A percentile compares a stretch with the other conserved stretches of the same genome.
These are phyloP conservation scores for Tetramorium bicarinatum DNA, from an alignment of 2,888 invertebrate species.

Conservation along the genomic window DNA sequence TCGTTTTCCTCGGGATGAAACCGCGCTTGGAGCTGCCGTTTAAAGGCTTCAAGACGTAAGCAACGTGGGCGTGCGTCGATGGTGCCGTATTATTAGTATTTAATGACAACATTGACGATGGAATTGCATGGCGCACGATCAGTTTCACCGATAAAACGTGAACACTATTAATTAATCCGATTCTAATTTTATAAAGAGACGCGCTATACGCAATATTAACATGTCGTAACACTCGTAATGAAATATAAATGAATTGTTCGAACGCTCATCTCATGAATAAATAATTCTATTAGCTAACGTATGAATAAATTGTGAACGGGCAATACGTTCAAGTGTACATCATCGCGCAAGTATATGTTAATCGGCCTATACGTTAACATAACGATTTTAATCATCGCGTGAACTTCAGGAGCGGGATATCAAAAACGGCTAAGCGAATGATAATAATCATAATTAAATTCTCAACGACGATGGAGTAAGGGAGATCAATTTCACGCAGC, in stretches of 20 bases:
- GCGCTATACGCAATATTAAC: neutral
- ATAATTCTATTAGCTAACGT: neutral
- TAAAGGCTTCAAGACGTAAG: constrained; percentile 12
- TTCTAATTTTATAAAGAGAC: neutral
- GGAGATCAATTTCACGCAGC: constrained; percentile 15
- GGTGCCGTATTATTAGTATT: constrained; percentile 8
- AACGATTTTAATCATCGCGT: constrained; percentile 5
- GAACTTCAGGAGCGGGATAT: neutral
- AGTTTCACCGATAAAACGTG: constrained; percentile 5
- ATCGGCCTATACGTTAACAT: neutral
- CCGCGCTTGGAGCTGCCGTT: constrained; percentile 6
- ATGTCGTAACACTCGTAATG: neutral
- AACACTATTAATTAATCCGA: constrained; percentile 11
- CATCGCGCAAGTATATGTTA: neutral
- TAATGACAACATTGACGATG: constrained; percentile 1
- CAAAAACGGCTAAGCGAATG: neutral
- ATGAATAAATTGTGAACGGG: neutral
- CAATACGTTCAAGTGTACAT: neutral
- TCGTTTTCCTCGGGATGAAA: constrained; percentile 19
- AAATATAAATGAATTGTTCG: neutral
- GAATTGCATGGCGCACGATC: neutral
- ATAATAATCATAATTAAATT: constrained; percentile 34
- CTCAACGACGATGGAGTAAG: neutral
- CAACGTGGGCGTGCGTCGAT: neutral
- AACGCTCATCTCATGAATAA: neutral